Evolutionary conservation across 2,888 invertebrate species (phyloP).

Genomic region (Pyrocoelia pectoralis): DNA sequence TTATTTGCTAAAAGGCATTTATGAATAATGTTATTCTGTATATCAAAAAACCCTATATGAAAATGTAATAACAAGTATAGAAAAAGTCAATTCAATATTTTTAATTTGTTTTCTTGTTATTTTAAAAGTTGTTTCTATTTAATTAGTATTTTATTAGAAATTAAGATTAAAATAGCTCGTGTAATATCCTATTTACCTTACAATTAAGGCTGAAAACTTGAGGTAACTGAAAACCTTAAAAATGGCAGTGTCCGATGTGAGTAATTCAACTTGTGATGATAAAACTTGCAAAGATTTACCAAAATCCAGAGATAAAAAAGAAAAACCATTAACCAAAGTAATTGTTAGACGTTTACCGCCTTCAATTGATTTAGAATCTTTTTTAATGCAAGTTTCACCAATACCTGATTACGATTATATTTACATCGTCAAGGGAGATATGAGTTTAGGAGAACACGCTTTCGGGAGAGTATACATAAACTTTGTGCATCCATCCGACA

Average conservation of each 20-base stretch:
- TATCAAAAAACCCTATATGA: no score
- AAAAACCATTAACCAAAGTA: constrained; percentile 75
- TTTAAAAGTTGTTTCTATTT: no score
- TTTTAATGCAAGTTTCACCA: constrained; percentile 91
- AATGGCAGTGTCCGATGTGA: constrained; percentile 37
- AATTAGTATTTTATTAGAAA: no score
- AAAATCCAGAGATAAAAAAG: constrained; percentile 64
- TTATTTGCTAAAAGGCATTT: no score
- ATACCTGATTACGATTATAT: constrained; percentile 90
- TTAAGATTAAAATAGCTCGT: no score
- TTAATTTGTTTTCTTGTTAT: no score
- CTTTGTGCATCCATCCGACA: constrained; percentile 83
- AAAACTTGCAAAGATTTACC: constrained; percentile 29
- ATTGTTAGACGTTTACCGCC: constrained; percentile 92
- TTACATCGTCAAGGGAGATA: constrained; percentile 86
- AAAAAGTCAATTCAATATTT: no score
- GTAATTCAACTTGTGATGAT: constrained; percentile 26
- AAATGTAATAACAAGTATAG: no score
- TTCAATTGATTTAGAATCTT: constrained; percentile 86
- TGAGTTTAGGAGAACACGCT: constrained; percentile 77
- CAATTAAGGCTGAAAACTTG: no score
- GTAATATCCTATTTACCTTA: no score
- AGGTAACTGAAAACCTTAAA: neutral
- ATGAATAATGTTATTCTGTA: no score
- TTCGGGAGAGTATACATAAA: constrained; percentile 92